Percentiles rank a stretch among this genome's conserved stretches.
Evolutionary conservation across 1,140 invertebrate genomes (phyloP).

Genomic region (Chymomyza costata): DNA sequence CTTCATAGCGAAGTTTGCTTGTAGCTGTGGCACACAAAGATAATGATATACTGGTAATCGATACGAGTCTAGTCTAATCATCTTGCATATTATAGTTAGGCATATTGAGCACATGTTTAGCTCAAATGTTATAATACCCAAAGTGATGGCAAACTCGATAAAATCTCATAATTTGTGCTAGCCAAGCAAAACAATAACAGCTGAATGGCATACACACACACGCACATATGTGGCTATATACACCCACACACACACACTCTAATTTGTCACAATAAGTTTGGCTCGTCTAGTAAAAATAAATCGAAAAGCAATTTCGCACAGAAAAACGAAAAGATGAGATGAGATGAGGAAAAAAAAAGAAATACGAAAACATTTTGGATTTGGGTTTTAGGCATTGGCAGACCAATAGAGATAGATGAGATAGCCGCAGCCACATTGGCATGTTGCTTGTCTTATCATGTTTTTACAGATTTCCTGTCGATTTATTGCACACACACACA

Average conservation of each 20-base stretch:
- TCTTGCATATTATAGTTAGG: no score
- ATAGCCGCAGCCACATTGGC: slow-evolving; percentile 63
- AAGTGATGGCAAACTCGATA: slow-evolving; percentile 25
- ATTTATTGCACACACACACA: slow-evolving; percentile 51
- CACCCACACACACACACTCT: slow-evolving; percentile 34
- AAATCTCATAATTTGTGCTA: slow-evolving; percentile 56
- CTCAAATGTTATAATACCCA: not conserved
- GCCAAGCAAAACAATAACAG: slow-evolving; percentile 26
- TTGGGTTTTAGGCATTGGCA: slow-evolving; percentile 44
- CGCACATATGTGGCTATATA: no score
- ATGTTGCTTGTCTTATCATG: slow-evolving; percentile 72
- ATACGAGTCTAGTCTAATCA: no score
- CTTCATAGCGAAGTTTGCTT: no score
- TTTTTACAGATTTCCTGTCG: slow-evolving; percentile 73
- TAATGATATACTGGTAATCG: no score
- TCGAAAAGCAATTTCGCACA: slow-evolving; percentile 72
- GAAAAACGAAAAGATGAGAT: no score
- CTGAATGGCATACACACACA: slow-evolving; percentile 6
- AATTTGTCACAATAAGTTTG: slow-evolving; percentile 72
- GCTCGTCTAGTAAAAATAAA: slow-evolving; percentile 64
- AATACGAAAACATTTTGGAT: no score
- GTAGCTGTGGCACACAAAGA: no score
- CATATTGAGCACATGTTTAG: slow-evolving; percentile 5
- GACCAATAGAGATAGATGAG: slow-evolving; percentile 37
- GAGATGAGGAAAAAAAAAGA: no score